phyloP scores from a whole-genome alignment of 30 jellyfish, hydroid and myxozoan species.

The Hydra vulgaris region DNA sequence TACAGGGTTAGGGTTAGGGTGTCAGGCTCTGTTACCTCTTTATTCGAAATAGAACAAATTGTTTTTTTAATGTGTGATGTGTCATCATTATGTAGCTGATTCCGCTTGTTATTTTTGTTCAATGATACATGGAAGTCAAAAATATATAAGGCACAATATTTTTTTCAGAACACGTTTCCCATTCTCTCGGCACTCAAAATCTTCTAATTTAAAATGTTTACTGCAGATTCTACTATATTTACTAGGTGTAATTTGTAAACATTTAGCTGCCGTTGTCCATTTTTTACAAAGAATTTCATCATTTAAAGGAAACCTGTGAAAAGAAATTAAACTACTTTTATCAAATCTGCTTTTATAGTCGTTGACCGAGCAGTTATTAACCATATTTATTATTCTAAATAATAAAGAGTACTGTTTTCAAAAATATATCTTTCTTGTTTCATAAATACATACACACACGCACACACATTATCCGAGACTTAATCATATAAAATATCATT shows the following conservation, averaged over 20 bases:
- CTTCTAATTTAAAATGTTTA: not conserved
- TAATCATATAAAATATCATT: too few relatives aligned
- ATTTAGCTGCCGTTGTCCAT: not conserved
- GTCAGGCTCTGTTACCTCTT: too few relatives aligned
- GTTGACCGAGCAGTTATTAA: not conserved
- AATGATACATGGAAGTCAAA: not conserved
- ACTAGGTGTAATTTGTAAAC: not conserved
- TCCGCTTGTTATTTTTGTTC: not conserved
- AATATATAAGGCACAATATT: not conserved
- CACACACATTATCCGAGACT: too few relatives aligned
- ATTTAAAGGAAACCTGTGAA: not conserved
- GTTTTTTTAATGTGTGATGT: not conserved
- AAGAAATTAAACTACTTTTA: not conserved
- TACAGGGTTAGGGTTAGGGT: too few relatives aligned
- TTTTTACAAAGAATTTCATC: not conserved
- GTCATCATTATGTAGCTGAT: not conserved
- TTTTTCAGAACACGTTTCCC: not conserved
- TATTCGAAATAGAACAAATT: too few relatives aligned
- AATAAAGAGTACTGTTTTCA: not conserved
- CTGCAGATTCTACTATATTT: not conserved
- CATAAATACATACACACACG: too few relatives aligned
- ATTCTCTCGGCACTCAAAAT: not conserved
- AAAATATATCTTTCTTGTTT: too few relatives aligned
- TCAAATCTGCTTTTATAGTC: not conserved
- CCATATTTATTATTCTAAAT: not conserved